Evolutionary conservation across 2,888 invertebrate genomes (phyloP).

Genomic region (Scelioninae gen. 2): DNA sequence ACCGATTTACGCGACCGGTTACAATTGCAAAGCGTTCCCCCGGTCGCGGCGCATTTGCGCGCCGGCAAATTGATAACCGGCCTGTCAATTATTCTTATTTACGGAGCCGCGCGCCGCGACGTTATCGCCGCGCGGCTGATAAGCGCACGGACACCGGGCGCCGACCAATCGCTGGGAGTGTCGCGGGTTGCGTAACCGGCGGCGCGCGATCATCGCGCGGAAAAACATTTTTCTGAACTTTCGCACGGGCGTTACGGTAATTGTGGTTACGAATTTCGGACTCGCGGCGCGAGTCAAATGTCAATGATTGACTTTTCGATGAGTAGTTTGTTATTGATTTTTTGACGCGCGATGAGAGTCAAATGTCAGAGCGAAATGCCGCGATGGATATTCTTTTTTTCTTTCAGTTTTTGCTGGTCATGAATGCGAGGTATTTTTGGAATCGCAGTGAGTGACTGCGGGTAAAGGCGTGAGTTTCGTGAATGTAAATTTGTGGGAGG

Average conservation of each 20-base stretch:
- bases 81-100: constrained; percentile 58
- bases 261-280: background rate
- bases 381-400: too few species aligned
- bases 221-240: constrained; percentile 1
- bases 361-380: too few species aligned
- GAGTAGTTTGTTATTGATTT: too few species aligned
- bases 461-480: too few species aligned
- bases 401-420: too few species aligned
- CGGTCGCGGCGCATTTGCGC: constrained; percentile 48
- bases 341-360: too few species aligned
- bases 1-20: too few species aligned
- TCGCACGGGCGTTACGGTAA: background rate
- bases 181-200: constrained; percentile 26
- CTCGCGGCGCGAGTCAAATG: background rate
- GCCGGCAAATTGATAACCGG: constrained; percentile 52
- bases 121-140: constrained; percentile 46
- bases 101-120: constrained; percentile 22
- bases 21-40: too few species aligned
- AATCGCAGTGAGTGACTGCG: too few species aligned
- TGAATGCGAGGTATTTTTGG: too few species aligned
- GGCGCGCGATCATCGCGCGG: constrained; percentile 16
- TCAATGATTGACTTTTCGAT: constrained; percentile 8
- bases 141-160: constrained; percentile 29
- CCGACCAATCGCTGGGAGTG: too few species aligned
- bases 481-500: too few species aligned